Percentiles rank a stretch among this genome's conserved stretches.
phyloP scores from a whole-genome alignment of 1,140 invertebrate genomes.

The Eubasilissa regina region DNA sequence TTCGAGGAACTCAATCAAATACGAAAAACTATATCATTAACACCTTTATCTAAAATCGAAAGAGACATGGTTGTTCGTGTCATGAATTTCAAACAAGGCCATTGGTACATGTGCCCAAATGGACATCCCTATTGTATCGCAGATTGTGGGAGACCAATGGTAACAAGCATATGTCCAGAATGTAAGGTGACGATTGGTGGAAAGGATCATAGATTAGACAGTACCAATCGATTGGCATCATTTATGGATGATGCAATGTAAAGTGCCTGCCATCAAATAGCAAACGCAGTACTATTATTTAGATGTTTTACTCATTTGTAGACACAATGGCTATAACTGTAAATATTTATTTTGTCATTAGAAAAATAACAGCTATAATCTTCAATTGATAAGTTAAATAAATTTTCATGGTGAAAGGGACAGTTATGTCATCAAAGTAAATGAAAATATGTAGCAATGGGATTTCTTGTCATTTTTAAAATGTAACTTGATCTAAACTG shows the following conservation, averaged over 20 bases:
- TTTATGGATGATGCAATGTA: conserved; percentile 75
- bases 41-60: conserved; percentile 72
- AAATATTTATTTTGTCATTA: no score
- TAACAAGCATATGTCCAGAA: conserved; percentile 73
- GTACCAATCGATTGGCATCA: conserved; percentile 72
- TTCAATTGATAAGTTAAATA: no score
- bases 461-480: no score
- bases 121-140: conserved; percentile 81
- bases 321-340: no score
- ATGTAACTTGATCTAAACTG: no score
- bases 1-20: not conserved
- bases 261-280: conserved; percentile 69
- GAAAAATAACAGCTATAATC: no score
- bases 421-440: no score
- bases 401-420: no score
- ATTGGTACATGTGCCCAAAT: conserved; percentile 85
- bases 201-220: conserved; percentile 69
- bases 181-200: conserved; percentile 80
- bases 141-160: conserved; percentile 82
- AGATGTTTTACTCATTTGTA: no score
- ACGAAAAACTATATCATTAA: not conserved
- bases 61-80: conserved; percentile 75
- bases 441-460: no score
- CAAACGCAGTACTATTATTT: conserved; percentile 63
- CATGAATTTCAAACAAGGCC: conserved; percentile 75